Evolutionary conservation across 2,888 invertebrate genomes (phyloP), one percentile per base, ranked within the genome.

Genomic region (Muschampia plurimacula): DNA sequence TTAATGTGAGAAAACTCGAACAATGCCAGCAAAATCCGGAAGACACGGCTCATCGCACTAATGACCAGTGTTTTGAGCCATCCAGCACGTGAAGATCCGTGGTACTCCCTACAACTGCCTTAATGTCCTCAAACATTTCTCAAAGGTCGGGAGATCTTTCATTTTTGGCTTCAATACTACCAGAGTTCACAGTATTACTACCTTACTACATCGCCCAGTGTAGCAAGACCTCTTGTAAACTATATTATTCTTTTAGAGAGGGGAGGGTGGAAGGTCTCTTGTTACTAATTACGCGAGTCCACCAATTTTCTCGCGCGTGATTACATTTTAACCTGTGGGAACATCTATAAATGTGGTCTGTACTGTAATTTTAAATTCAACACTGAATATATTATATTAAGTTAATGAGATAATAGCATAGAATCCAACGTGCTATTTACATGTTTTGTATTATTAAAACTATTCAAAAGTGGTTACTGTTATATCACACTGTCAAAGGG

Each of bases 31-130:
- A 83, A 83, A 87, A 86, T 84, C 85, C 87, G 90, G 91, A 91
- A 91, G 89, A 82, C 84, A 88, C 84, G 89, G 85, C 86, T 86
- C 89, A 90, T 90, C 86, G 87, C 84, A 84, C 86, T 91, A 91
- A 91, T 87, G 89, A 85, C 88, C 86, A 83, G 76, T 79, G 79
- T 78, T 66, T 52, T 67, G 76, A 76, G 73, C 66, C 49, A 52
- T 78, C 87, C 87, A 86, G 10, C 32, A 3, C 49, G 74, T 39
- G 2, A 1, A 57, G 57, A 64, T 59, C 70, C 36, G 36, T 55
- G 64, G 39, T 52, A 7, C n/a, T 32, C 8, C 55, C 28, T 59
- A 64, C 55, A 32, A 60, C 59, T 13, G 41, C 57, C 32, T 28
- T 41, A 59, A 28, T 8, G n/a, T 41, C 28, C 64, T 69, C 52